Percentiles rank a stretch among this genome's conserved stretches.
Conservation (phyloP, 2,797 vertebrate species). For the Morelia viridis region DNA sequence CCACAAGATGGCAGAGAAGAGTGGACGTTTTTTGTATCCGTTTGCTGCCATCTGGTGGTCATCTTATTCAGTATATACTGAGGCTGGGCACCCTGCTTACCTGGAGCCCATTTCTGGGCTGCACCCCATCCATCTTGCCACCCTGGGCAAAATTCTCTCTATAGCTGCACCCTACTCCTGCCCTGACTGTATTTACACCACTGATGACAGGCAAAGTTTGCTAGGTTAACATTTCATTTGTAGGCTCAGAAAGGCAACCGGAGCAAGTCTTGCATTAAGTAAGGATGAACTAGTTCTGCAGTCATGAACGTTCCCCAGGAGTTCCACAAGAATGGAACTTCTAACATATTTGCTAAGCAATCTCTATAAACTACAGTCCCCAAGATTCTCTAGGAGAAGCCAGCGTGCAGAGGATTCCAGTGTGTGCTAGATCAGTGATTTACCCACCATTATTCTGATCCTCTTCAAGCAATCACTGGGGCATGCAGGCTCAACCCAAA, state of each 20-base stretch:
- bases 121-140: background rate
- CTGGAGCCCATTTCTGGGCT: background rate
- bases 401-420: background rate
- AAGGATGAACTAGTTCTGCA: background rate
- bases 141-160: background rate
- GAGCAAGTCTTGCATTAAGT: background rate
- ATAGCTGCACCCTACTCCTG: background rate
- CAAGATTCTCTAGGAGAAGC: background rate
- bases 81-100: background rate
- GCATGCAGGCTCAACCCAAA: background rate
- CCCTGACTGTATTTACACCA: background rate
- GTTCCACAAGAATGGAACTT: background rate
- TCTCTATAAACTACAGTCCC: background rate
- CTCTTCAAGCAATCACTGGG: background rate
- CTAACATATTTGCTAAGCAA: background rate
- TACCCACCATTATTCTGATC: background rate
- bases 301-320: background rate
- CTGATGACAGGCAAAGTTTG: background rate
- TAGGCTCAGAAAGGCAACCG: background rate
- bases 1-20: background rate
- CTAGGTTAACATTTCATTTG: background rate
- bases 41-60: background rate
- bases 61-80: background rate
- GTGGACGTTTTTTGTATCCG: background rate
- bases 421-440: background rate